These are phyloP conservation scores for Oscheius onirici DNA, from an alignment of 2,888 invertebrate species.

Conservation along the genomic window DNA sequence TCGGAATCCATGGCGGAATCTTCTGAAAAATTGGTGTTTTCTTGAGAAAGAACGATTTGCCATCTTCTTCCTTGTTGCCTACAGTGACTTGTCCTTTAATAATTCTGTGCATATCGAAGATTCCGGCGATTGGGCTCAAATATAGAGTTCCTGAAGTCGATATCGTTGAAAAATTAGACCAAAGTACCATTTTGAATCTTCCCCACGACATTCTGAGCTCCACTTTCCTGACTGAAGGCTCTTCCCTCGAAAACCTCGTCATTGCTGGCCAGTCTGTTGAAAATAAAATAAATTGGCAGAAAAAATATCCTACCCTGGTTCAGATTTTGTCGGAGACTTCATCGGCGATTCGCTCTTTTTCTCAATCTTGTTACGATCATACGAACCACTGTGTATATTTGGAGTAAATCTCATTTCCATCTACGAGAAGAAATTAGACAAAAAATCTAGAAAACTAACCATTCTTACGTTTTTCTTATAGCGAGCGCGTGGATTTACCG, in stretches of 20 bases:
- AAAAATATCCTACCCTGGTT: too few species aligned
- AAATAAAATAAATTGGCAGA: too few species aligned
- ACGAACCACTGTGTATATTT: constrained; percentile 41
- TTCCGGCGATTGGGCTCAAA: constrained; percentile 40
- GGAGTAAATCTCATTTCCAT: constrained; percentile 48
- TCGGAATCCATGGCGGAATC: constrained; percentile 29
- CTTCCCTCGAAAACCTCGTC: constrained; percentile 54
- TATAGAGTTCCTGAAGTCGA: constrained; percentile 36
- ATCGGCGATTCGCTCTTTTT: constrained; percentile 18
- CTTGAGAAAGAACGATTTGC: neutral
- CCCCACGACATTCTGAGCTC: constrained; percentile 39
- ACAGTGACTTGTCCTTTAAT: constrained; percentile 28
- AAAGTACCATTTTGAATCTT: constrained; percentile 39
- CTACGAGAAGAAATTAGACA: constrained; percentile 33
- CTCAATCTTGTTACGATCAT: constrained; percentile 30
- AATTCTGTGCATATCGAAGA: constrained; percentile 48
- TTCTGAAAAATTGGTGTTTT: neutral
- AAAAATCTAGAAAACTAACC: constrained; percentile 34
- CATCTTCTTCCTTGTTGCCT: constrained; percentile 33
- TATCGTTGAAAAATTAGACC: neutral
- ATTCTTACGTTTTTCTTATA: constrained; percentile 54
- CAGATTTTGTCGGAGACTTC: constrained; percentile 20
- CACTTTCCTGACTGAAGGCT: constrained; percentile 39
- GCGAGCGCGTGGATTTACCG: constrained; percentile 35
- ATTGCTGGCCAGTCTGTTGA: constrained; percentile 26